phyloP scores from a whole-genome alignment of 2,113 vertebrate genomes.

The Oncorhynchus tshawytscha region DNA sequence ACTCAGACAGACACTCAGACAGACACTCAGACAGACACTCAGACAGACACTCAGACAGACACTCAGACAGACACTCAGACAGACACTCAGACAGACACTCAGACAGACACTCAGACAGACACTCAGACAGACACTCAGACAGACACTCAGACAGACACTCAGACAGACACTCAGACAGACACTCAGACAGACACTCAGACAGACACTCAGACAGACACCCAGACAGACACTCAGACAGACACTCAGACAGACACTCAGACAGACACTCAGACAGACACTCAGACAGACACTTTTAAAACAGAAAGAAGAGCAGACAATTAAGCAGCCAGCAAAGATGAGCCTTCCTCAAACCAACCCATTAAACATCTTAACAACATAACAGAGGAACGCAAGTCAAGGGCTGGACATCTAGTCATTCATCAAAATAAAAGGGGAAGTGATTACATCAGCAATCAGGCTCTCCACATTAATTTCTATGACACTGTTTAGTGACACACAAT shows the following conservation, averaged over 20 bases:
- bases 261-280: too few species aligned
- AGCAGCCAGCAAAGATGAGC: slow-evolving; percentile 14
- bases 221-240: too few species aligned
- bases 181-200: not conserved
- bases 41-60: too few species aligned
- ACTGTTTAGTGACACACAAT: too few species aligned
- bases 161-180: not conserved
- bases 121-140: too few species aligned
- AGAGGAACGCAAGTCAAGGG: not conserved
- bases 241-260: not conserved
- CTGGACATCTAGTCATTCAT: slow-evolving; percentile 17
- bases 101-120: too few species aligned
- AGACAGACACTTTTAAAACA: not conserved
- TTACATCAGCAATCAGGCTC: slow-evolving; percentile 29
- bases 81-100: too few species aligned
- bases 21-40: not conserved
- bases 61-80: not conserved
- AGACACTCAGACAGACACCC: not conserved
- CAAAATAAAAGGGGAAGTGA: not conserved
- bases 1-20: not conserved
- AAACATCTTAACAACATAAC: not conserved
- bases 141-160: too few species aligned
- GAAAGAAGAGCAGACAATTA: slow-evolving; percentile 4
- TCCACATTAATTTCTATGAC: slow-evolving; percentile 5
- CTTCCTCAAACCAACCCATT: not conserved